Conservation (phyloP, 2,888 invertebrate species). For the Chaetogeoica ovagalla region DNA sequence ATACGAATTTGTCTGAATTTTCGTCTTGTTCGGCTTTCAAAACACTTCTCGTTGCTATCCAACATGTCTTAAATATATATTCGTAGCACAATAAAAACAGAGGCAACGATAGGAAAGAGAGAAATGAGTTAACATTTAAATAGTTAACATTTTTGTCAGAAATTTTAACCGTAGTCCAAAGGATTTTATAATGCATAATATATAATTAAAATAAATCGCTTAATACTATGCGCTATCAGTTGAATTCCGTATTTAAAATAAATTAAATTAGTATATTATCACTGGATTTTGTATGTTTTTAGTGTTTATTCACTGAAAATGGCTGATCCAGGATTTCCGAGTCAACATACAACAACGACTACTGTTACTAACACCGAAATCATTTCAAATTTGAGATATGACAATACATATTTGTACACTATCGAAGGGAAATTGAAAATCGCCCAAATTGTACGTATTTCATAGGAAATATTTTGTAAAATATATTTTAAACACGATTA, state of each 20-base stretch:
- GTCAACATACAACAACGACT: constrained; percentile 73
- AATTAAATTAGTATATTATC: neutral
- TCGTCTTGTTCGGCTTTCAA: too few relatives aligned
- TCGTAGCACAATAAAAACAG: too few relatives aligned
- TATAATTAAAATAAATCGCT: too few relatives aligned
- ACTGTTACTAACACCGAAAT: constrained; percentile 68
- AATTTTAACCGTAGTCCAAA: too few relatives aligned
- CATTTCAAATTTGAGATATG: constrained; percentile 67
- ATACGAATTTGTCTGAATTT: too few relatives aligned
- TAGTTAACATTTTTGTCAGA: too few relatives aligned
- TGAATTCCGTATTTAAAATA: neutral
- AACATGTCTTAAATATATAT: too few relatives aligned
- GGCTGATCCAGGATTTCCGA: constrained; percentile 71
- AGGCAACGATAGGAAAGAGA: too few relatives aligned
- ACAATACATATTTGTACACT: constrained; percentile 71
- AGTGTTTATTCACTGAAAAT: constrained; percentile 34
- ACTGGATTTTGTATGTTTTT: neutral
- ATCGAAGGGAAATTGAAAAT: constrained; percentile 77
- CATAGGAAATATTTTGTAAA: neutral
- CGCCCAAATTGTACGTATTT: constrained; percentile 71
- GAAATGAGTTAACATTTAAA: too few relatives aligned
- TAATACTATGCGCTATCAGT: neutral
- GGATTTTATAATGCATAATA: too few relatives aligned
- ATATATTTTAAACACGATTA: neutral
- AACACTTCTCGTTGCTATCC: too few relatives aligned